Conservation (phyloP, 2,113 vertebrate species). For the Melanotaenia duboulayi region DNA sequence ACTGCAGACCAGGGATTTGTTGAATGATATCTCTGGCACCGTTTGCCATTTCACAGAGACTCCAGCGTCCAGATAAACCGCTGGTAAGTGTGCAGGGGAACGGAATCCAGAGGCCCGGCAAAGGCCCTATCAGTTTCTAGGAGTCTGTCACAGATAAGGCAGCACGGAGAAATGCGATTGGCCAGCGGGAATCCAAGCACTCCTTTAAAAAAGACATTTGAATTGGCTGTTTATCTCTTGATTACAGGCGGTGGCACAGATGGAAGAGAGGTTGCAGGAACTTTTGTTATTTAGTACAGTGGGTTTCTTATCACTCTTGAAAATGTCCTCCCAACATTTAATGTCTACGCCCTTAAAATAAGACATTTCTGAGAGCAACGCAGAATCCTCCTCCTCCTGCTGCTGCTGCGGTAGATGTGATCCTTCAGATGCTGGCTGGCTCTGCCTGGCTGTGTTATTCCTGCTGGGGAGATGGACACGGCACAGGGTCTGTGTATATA, state of each 20-base stretch:
- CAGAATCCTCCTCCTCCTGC: conserved; percentile 24
- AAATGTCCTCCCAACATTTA: background rate
- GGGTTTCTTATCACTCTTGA: conserved; percentile 21
- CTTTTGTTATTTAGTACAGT: conserved; percentile 29
- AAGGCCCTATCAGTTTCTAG: conserved; percentile 77
- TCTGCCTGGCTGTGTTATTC: conserved; percentile 59
- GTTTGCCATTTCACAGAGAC: conserved; percentile 77
- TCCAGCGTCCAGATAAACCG: conserved; percentile 80
- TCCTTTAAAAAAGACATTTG: conserved; percentile 72
- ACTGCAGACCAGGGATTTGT: conserved; percentile 63
- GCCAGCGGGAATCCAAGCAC: conserved; percentile 39
- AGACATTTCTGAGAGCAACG: background rate
- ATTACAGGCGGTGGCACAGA: conserved; percentile 63
- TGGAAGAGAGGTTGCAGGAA: conserved; percentile 30
- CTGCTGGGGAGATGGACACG: conserved; percentile 72
- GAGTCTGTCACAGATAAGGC: conserved; percentile 82
- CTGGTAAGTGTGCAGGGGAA: conserved; percentile 78
- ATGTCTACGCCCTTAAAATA: background rate
- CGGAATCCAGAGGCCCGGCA: conserved; percentile 77
- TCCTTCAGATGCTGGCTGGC: conserved; percentile 50
- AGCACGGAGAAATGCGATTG: conserved; percentile 65
- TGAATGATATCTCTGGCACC: conserved; percentile 73
- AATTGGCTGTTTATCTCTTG: conserved; percentile 76
- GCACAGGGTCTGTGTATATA: conserved; percentile 80
- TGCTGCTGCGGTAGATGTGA: conserved; percentile 31